phyloP scores from a whole-genome alignment of 2,113 vertebrate genomes.

The Misgurnus mizolepis region DNA sequence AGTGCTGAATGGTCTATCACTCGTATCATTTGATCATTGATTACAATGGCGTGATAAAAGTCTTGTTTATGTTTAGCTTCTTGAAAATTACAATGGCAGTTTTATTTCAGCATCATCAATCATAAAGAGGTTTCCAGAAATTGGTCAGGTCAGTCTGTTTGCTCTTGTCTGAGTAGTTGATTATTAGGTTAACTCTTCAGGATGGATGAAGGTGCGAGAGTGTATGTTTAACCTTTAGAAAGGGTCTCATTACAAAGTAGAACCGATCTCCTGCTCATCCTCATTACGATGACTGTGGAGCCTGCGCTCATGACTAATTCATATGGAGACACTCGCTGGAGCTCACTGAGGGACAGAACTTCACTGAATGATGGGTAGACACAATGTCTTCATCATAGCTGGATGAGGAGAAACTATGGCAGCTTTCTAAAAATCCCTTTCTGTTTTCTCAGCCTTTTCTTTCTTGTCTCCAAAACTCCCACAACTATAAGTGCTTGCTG shows the following conservation, averaged over 20 bases:
- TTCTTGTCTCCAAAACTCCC: too few species aligned
- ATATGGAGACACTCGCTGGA: constrained; percentile 42
- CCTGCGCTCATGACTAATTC: constrained; percentile 43
- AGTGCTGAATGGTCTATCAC: neutral
- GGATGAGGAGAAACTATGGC: constrained; percentile 8
- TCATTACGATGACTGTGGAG: constrained; percentile 40
- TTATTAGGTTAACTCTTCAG: constrained; percentile 19
- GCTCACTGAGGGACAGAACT: constrained; percentile 37
- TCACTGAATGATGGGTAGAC: constrained; percentile 13
- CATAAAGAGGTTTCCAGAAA: neutral
- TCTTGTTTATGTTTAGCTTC: neutral
- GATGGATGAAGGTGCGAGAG: constrained; percentile 5
- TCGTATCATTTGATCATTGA: neutral
- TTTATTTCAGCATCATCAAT: neutral
- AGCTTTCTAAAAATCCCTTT: neutral
- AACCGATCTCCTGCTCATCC: constrained; percentile 50
- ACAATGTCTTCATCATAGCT: constrained; percentile 12
- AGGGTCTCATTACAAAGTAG: constrained; percentile 49
- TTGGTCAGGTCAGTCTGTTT: neutral
- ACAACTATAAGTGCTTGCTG: too few species aligned
- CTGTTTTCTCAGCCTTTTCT: neutral
- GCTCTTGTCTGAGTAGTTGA: constrained; percentile 1
- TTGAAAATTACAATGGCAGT: too few species aligned
- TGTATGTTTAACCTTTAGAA: constrained; percentile 54
- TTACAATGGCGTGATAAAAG: neutral